Conservation (phyloP, 2,888 invertebrate species). For the Scaptomyza parva region DNA sequence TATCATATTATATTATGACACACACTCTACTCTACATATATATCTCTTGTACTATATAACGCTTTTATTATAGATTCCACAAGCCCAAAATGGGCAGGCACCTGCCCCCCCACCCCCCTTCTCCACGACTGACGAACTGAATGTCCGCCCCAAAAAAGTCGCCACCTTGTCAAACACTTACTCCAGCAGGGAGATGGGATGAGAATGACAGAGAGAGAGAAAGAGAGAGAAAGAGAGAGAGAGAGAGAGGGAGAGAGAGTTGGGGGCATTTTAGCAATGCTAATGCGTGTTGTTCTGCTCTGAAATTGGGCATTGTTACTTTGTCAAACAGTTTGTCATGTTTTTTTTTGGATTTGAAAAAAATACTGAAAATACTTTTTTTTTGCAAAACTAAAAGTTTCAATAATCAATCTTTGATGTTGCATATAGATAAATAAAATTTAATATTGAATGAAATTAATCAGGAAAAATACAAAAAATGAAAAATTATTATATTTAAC, state of each 20-base stretch:
- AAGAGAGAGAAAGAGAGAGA: background rate
- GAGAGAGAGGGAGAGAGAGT: background rate
- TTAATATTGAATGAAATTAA: no score
- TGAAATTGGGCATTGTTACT: background rate
- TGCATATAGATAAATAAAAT: no score
- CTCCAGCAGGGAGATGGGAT: conserved; percentile 1
- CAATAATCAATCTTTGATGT: no score
- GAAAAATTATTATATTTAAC: no score
- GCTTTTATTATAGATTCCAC: conserved; percentile 43
- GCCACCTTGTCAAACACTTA: conserved; percentile 15
- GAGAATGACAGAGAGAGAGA: background rate
- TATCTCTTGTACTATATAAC: no score
- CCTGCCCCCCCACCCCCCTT: conserved; percentile 44
- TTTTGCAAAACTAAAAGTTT: no score
- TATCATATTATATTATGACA: conserved; percentile 26
- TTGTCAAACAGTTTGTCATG: background rate
- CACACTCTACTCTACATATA: conserved; percentile 5
- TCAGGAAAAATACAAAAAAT: no score
- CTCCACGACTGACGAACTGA: conserved; percentile 1
- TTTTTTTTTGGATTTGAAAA: no score
- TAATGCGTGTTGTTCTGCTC: background rate
- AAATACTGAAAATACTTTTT: no score
- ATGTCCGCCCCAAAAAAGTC: conserved; percentile 23
- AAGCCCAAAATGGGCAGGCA: conserved; percentile 32
- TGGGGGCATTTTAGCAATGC: background rate